A percentile compares a stretch with the other conserved stretches of the same genome.
phyloP scores from a whole-genome alignment of 2,888 invertebrate genomes.

The Helleia helle region DNA sequence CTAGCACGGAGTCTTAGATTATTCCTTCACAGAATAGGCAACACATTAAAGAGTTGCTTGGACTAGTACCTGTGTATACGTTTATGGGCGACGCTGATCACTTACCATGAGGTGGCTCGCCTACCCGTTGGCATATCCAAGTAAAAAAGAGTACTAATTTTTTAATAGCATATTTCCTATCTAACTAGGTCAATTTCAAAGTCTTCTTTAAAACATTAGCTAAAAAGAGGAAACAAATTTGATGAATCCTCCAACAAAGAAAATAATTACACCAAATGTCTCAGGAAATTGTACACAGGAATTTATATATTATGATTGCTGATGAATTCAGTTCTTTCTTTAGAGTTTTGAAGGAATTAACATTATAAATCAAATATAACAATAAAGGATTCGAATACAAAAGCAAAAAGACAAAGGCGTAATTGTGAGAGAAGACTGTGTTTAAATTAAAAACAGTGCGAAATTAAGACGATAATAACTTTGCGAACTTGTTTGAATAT shows the following conservation, averaged over 20 bases:
- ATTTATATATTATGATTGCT: not conserved
- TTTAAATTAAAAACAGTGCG: slow-evolving; percentile 1
- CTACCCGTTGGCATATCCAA: too few relatives aligned
- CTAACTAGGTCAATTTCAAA: too few relatives aligned
- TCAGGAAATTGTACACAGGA: not conserved
- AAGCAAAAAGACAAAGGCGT: not conserved
- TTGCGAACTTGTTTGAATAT: not conserved
- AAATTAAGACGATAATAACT: not conserved
- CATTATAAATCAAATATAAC: slow-evolving; percentile 7
- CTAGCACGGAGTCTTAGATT: too few relatives aligned
- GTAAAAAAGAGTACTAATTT: too few relatives aligned
- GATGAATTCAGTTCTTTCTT: slow-evolving; percentile 5
- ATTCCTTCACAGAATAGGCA: too few relatives aligned
- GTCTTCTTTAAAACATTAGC: too few relatives aligned
- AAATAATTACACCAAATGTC: not conserved
- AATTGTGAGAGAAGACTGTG: not conserved
- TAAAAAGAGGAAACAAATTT: not conserved
- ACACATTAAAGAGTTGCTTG: too few relatives aligned
- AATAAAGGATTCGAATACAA: slow-evolving; percentile 5
- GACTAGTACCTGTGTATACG: too few relatives aligned
- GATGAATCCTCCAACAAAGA: not conserved
- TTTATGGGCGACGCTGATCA: too few relatives aligned
- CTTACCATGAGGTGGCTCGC: too few relatives aligned
- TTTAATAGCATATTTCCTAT: too few relatives aligned
- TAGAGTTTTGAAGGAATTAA: slow-evolving; percentile 3